These are phyloP conservation scores for Eufriesea mexicana DNA, from an alignment of 1,140 invertebrate genomes.

Conservation along the genomic window DNA sequence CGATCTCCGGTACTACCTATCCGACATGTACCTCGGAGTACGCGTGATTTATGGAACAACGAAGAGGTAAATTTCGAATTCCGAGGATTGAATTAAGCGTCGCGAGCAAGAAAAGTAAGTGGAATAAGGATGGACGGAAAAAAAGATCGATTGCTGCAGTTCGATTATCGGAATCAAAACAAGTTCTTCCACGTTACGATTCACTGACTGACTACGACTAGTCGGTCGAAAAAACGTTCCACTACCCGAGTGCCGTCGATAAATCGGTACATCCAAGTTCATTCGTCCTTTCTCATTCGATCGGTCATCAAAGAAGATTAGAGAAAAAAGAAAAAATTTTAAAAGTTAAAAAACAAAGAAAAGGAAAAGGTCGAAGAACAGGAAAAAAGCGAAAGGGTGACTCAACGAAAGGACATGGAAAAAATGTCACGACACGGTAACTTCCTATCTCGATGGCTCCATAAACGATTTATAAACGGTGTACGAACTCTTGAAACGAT, in stretches of 20 bases:
- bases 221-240: not conserved
- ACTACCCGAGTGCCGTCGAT: not conserved
- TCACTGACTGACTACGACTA: conserved; percentile 11
- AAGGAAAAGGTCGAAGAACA: no score
- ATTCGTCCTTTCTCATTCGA: not conserved
- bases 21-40: not conserved
- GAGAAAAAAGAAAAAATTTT: not conserved
- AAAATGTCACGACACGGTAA: not conserved
- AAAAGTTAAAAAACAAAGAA: no score
- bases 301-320: no score
- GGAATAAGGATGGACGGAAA: not conserved
- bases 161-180: conserved; percentile 13
- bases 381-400: not conserved
- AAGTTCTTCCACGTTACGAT: conserved; percentile 16
- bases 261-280: conserved; percentile 17
- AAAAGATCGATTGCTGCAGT: not conserved
- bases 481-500: conserved; percentile 23
- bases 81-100: not conserved
- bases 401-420: not conserved
- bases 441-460: not conserved
- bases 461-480: conserved; percentile 28
- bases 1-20: not conserved
- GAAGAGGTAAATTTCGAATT: not conserved
- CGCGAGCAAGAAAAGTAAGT: not conserved
- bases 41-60: not conserved